Evolutionary conservation across 2,797 vertebrate genomes (phyloP).

Genomic region (Triplophysa bombifrons): DNA sequence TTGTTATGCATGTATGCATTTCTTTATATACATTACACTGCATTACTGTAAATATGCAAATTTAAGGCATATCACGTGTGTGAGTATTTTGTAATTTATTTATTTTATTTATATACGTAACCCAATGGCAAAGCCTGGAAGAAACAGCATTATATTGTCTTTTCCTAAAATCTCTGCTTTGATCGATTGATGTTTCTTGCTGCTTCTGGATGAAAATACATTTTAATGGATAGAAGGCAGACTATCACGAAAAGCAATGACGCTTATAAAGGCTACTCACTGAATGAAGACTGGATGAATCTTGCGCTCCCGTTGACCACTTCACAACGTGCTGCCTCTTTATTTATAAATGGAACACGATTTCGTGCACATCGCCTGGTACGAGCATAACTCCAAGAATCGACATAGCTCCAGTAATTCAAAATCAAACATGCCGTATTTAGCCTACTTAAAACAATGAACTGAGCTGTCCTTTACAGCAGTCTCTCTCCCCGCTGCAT

Average conservation of each 20-base stretch:
- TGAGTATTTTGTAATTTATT: too few species aligned
- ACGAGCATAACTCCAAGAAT: not conserved
- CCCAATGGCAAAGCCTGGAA: too few species aligned
- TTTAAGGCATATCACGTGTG: not conserved
- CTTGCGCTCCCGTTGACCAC: conserved; percentile 59
- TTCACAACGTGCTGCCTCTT: conserved; percentile 75
- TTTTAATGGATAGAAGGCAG: not conserved
- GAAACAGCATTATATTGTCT: too few species aligned
- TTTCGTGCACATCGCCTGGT: conserved; percentile 5
- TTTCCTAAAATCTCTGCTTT: not conserved
- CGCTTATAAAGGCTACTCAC: conserved; percentile 63
- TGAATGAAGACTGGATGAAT: conserved; percentile 66
- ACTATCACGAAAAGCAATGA: not conserved
- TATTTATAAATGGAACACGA: conserved; percentile 27
- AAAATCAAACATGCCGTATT: not conserved
- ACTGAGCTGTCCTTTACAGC: conserved; percentile 25
- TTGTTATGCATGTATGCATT: too few species aligned
- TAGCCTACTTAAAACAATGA: not conserved
- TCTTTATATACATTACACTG: not conserved
- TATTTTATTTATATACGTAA: too few species aligned
- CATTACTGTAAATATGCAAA: not conserved
- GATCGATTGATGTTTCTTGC: not conserved
- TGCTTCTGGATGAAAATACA: not conserved
- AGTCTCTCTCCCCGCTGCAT: conserved; percentile 8
- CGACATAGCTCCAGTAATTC: conserved; percentile 3